phyloP scores from a whole-genome alignment of 2,888 invertebrate genomes.

The Lasioglossum vierecki region DNA sequence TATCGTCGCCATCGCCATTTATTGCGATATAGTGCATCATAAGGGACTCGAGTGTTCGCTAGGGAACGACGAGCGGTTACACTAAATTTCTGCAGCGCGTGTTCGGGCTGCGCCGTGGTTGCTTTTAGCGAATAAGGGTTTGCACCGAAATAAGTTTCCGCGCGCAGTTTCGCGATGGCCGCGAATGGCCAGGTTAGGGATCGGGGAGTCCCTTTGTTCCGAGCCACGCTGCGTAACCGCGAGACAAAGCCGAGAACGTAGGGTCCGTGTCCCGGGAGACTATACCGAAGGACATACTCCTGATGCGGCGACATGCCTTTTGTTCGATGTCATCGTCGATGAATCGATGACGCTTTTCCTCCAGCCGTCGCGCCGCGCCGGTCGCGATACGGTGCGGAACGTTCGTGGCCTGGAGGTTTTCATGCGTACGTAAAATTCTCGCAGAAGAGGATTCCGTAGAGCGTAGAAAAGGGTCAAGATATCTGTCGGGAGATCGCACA shows the following conservation, averaged over 20 bases:
- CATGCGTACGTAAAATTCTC: background rate
- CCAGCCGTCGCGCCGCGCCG: background rate
- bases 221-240: conserved; percentile 65
- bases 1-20: background rate
- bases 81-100: background rate
- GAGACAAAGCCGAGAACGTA: conserved; percentile 50
- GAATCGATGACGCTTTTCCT: conserved; percentile 35
- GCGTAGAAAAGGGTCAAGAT: too few species aligned
- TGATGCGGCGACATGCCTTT: conserved; percentile 35
- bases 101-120: background rate
- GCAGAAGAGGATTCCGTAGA: background rate
- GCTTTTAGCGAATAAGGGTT: background rate
- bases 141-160: conserved; percentile 19
- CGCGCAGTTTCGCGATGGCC: conserved; percentile 9
- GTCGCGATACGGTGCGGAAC: background rate
- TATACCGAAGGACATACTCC: conserved; percentile 35
- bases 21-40: background rate
- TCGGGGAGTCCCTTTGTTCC: conserved; percentile 67
- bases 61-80: background rate
- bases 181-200: conserved; percentile 48
- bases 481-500: too few species aligned
- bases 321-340: conserved; percentile 45
- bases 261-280: conserved; percentile 24
- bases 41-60: background rate
- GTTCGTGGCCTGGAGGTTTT: background rate